phyloP scores from a whole-genome alignment of 1,140 invertebrate species.

The Lasioglossum baleicum region DNA sequence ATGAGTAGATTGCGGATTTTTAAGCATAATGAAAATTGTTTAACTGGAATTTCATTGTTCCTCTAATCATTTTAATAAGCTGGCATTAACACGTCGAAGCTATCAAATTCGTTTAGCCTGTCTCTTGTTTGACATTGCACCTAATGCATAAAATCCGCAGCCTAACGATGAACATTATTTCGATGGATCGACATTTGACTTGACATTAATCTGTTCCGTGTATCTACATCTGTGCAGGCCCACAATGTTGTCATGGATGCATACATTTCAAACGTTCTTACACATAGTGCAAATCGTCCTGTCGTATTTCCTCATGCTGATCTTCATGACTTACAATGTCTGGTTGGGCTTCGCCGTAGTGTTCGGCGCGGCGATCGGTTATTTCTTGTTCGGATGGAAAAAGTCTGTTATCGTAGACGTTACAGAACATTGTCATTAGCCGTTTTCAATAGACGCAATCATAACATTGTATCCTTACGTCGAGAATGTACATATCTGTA shows the following conservation, averaged over 20 bases:
- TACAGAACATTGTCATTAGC: conserved; percentile 96
- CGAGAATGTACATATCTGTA: conserved; percentile 34
- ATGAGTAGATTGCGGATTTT: no score
- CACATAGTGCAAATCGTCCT: conserved; percentile 94
- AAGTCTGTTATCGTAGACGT: conserved; percentile 94
- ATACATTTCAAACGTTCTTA: conserved; percentile 92
- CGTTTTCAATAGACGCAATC: conserved; percentile 30
- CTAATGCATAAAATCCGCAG: not conserved
- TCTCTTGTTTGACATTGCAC: no score
- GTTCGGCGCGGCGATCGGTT: conserved; percentile 92
- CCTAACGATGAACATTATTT: not conserved
- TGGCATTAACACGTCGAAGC: no score
- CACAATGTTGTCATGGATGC: conserved; percentile 88
- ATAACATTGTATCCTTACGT: conserved; percentile 17
- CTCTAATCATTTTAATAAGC: no score
- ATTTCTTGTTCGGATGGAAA: conserved; percentile 97
- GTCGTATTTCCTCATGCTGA: conserved; percentile 97
- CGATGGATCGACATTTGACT: not conserved
- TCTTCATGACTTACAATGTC: conserved; percentile 99
- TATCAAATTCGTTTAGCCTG: no score
- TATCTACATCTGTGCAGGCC: conserved; percentile 82
- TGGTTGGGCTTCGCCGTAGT: conserved; percentile 96
- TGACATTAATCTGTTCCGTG: conserved; percentile 37
- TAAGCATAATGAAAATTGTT: no score
- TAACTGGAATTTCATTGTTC: no score